A percentile compares a stretch with the other conserved stretches of the same genome.
Conservation (phyloP, 2,888 invertebrate genomes). For the Lutraria lutraria region DNA sequence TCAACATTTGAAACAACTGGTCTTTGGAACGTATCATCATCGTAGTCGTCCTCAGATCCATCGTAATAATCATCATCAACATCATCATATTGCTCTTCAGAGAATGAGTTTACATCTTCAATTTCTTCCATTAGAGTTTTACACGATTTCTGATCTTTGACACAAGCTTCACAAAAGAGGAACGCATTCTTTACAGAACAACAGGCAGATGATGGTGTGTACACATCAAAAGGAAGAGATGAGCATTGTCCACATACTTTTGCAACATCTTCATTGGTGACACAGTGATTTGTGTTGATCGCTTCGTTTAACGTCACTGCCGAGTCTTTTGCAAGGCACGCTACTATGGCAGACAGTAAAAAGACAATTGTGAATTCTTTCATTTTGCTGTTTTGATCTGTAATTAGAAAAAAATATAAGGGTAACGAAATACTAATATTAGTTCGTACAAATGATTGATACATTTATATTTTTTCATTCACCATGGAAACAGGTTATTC, state of each 20-base stretch:
- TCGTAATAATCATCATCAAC: slow-evolving; percentile 40
- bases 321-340: neutral
- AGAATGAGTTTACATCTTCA: slow-evolving; percentile 27
- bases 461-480: neutral
- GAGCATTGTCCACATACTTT: slow-evolving; percentile 48
- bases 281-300: slow-evolving; percentile 27
- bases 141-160: slow-evolving; percentile 46
- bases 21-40: neutral
- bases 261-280: slow-evolving; percentile 24
- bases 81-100: slow-evolving; percentile 20
- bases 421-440: neutral
- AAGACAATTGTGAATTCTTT: neutral
- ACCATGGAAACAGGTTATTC: neutral
- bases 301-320: neutral
- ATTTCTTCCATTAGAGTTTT: slow-evolving; percentile 47
- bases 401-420: neutral
- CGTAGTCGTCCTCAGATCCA: neutral
- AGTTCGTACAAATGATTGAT: neutral
- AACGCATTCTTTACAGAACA: slow-evolving; percentile 40
- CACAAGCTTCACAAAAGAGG: slow-evolving; percentile 59
- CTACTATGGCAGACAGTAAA: neutral
- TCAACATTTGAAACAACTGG: neutral
- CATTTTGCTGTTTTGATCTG: neutral
- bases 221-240: slow-evolving; percentile 30
- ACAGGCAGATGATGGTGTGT: slow-evolving; percentile 31